These are phyloP conservation scores for Nebria ingens DNA, from an alignment of 1,140 invertebrate species.

Conservation along the genomic window DNA sequence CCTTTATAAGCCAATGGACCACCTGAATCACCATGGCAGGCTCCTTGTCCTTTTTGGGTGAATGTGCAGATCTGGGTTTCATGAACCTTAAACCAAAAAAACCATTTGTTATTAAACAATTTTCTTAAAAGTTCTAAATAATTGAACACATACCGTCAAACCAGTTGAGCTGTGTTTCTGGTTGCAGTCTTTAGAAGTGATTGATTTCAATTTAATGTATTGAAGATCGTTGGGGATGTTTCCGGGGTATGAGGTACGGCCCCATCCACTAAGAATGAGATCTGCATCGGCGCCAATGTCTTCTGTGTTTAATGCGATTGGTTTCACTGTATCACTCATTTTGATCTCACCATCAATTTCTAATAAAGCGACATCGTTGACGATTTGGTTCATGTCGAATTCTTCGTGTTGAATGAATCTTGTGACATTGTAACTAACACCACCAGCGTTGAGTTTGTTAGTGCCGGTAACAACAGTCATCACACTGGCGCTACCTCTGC, in stretches of 20 bases:
- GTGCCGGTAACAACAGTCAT: slow-evolving; percentile 37
- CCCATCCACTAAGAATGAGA: slow-evolving; percentile 40
- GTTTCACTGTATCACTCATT: slow-evolving; percentile 30
- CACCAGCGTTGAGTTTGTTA: slow-evolving; percentile 33
- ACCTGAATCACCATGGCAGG: too few species aligned
- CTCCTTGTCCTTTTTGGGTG: too few species aligned
- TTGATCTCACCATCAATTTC: slow-evolving; percentile 33
- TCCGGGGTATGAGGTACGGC: slow-evolving; percentile 27
- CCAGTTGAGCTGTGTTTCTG: slow-evolving; percentile 21
- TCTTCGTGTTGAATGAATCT: slow-evolving; percentile 33
- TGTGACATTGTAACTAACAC: slow-evolving; percentile 26
- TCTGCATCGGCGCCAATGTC: slow-evolving; percentile 22
- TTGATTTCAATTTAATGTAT: slow-evolving; percentile 33
- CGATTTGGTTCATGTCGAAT: slow-evolving; percentile 31
- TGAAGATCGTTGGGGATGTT: slow-evolving; percentile 33
- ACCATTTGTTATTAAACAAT: too few species aligned
- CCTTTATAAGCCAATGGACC: too few species aligned
- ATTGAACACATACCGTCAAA: too few species aligned
- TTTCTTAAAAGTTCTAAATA: too few species aligned
- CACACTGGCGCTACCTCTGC: too few species aligned
- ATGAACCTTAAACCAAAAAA: too few species aligned
- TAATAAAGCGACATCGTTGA: slow-evolving; percentile 36
- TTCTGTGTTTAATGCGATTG: slow-evolving; percentile 27
- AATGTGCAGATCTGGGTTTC: too few species aligned
- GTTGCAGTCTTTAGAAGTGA: slow-evolving; percentile 33